Percentiles rank a stretch among this genome's conserved stretches.
phyloP scores from a whole-genome alignment of 2,113 vertebrate species.

The Sclerurus mexicanus region DNA sequence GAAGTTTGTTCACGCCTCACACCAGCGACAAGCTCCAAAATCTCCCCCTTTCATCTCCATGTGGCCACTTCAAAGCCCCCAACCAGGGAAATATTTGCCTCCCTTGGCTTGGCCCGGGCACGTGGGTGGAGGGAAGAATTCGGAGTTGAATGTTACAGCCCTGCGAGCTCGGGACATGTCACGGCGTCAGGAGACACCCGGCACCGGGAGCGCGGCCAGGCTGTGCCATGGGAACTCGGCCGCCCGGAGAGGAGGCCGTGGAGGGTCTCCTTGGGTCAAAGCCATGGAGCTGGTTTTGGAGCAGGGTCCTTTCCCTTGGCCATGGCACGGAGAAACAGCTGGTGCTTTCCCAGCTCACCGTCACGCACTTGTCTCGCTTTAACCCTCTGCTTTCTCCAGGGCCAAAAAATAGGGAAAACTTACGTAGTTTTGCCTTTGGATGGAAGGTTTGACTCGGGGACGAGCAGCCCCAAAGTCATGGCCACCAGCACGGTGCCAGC shows the following conservation, averaged over 20 bases:
- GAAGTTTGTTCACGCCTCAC: background rate
- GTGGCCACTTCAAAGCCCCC: constrained; percentile 61
- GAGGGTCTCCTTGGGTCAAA: background rate
- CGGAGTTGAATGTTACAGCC: constrained; percentile 17
- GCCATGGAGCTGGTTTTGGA: background rate
- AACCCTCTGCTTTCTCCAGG: background rate
- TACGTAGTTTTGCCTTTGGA: accelerated
- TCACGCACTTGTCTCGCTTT: background rate
- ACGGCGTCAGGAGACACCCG: background rate
- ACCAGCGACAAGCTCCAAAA: background rate
- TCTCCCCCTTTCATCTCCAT: constrained; percentile 40
- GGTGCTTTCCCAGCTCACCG: background rate
- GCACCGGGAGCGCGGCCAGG: background rate
- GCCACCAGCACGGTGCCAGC: accelerated
- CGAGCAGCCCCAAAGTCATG: background rate
- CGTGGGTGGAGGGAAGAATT: constrained; percentile 54
- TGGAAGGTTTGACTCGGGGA: background rate
- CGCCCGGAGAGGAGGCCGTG: accelerated
- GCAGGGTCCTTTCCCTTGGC: background rate
- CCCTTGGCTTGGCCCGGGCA: background rate
- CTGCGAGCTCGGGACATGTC: background rate
- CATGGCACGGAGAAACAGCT: accelerated
- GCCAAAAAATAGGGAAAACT: accelerated
- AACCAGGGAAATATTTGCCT: constrained; percentile 37
- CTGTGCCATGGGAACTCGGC: constrained; percentile 17